phyloP scores from a whole-genome alignment of 2,797 vertebrate species.

The Urocyon cinereoargenteus region DNA sequence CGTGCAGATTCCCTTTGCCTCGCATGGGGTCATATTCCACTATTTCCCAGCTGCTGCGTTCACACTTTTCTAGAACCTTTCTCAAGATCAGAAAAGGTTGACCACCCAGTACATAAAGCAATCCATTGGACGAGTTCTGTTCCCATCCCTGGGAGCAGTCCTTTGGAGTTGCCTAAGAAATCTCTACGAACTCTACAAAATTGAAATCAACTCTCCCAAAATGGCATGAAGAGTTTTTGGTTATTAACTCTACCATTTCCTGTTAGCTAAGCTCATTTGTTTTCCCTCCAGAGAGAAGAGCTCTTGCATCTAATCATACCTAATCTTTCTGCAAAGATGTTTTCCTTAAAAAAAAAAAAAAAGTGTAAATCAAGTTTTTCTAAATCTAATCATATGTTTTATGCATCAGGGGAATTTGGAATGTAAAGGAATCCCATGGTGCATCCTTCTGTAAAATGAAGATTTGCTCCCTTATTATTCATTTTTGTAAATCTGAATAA shows the following conservation, averaged over 20 bases:
- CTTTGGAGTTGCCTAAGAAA: not conserved
- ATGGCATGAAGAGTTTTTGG: constrained; percentile 45
- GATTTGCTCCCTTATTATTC: constrained; percentile 78
- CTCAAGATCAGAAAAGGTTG: not conserved
- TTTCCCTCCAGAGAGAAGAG: constrained; percentile 74
- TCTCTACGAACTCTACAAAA: constrained; percentile 19
- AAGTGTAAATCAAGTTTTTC: constrained; percentile 81
- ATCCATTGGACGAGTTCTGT: not conserved
- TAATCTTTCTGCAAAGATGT: constrained; percentile 80
- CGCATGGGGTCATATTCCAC: not conserved
- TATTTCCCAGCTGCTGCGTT: not conserved
- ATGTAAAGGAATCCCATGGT: constrained; percentile 78
- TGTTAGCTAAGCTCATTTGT: constrained; percentile 69
- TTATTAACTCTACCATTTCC: constrained; percentile 57
- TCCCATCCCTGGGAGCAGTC: not conserved
- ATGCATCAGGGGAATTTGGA: constrained; percentile 80
- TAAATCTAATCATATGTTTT: constrained; percentile 84
- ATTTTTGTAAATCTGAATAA: constrained; percentile 77
- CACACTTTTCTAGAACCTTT: not conserved
- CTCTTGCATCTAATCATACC: constrained; percentile 78
- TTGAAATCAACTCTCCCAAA: constrained; percentile 65
- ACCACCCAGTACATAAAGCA: not conserved
- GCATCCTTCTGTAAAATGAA: constrained; percentile 81
- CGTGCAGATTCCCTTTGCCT: not conserved
- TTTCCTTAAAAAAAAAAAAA: constrained; percentile 74